phyloP scores from a whole-genome alignment of 2,888 invertebrate species.

The Callosobruchus maculatus region DNA sequence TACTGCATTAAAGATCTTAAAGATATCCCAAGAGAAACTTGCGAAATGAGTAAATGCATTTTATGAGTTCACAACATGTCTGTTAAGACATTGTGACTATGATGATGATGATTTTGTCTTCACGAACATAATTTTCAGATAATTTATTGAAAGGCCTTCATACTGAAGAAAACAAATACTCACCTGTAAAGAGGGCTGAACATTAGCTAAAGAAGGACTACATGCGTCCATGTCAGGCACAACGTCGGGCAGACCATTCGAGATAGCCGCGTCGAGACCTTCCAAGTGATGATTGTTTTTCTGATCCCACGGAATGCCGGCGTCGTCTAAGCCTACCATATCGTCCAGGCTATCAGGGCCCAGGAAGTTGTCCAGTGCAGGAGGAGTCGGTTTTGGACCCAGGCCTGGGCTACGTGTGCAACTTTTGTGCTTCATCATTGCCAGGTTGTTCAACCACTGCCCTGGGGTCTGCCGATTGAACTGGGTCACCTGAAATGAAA shows the following conservation, averaged over 20 bases:
- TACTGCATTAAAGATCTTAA: too few species aligned
- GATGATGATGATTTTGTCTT: too few species aligned
- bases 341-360: slow-evolving; percentile 49
- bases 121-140: too few species aligned
- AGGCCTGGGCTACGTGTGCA: slow-evolving; percentile 56
- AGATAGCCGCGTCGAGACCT: slow-evolving; percentile 44
- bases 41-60: too few species aligned
- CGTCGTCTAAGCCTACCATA: slow-evolving; percentile 44
- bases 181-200: slow-evolving; percentile 59
- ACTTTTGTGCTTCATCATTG: slow-evolving; percentile 71
- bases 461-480: slow-evolving; percentile 80
- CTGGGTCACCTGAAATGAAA: slow-evolving; percentile 54
- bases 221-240: slow-evolving; percentile 49
- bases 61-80: too few species aligned
- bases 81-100: too few species aligned
- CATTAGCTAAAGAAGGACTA: slow-evolving; percentile 53
- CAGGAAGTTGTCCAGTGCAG: slow-evolving; percentile 45
- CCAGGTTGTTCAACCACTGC: slow-evolving; percentile 75
- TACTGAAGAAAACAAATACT: background rate
- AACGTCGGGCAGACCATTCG: slow-evolving; percentile 47
- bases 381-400: slow-evolving; percentile 37
- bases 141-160: too few species aligned
- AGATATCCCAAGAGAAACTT: too few species aligned
- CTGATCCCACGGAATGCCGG: slow-evolving; percentile 55
- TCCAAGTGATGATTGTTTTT: slow-evolving; percentile 46